A percentile compares a stretch with the other conserved stretches of the same genome.
Conservation (phyloP, 2,113 vertebrate genomes). For the Verasper variegatus region DNA sequence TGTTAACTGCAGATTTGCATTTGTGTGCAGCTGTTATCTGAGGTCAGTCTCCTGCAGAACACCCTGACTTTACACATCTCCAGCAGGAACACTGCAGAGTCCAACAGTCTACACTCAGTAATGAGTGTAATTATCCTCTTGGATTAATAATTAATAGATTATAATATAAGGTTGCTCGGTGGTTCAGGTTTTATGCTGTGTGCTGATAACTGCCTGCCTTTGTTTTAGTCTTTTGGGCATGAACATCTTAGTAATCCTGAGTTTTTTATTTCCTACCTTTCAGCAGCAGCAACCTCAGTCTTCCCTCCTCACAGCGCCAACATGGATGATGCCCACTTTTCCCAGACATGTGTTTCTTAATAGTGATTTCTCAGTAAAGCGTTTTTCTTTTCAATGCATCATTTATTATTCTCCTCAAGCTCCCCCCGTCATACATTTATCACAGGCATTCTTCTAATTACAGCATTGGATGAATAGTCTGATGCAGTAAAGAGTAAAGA, state of each 20-base stretch:
- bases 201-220: slow-evolving; percentile 15
- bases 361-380: background rate
- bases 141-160: slow-evolving; percentile 40
- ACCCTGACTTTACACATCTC: slow-evolving; percentile 28
- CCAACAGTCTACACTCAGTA: slow-evolving; percentile 25
- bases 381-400: slow-evolving; percentile 40
- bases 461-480: slow-evolving; percentile 8
- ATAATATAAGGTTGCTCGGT: background rate
- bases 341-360: slow-evolving; percentile 9
- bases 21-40: slow-evolving; percentile 25
- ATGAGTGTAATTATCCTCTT: slow-evolving; percentile 47
- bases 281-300: background rate
- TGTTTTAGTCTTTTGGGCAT: background rate
- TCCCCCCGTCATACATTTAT: slow-evolving; percentile 22
- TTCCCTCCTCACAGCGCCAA: background rate
- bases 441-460: slow-evolving; percentile 21
- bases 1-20: slow-evolving; percentile 22
- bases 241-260: background rate
- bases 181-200: slow-evolving; percentile 21
- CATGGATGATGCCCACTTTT: background rate
- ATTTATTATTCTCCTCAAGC: slow-evolving; percentile 23
- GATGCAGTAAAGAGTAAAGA: slow-evolving; percentile 13
- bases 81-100: slow-evolving; percentile 32
- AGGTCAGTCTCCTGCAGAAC: slow-evolving; percentile 32
- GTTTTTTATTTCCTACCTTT: slow-evolving; percentile 7